Evolutionary conservation across 2,888 invertebrate species (phyloP).

Genomic region (Sylvicola fuscatus): DNA sequence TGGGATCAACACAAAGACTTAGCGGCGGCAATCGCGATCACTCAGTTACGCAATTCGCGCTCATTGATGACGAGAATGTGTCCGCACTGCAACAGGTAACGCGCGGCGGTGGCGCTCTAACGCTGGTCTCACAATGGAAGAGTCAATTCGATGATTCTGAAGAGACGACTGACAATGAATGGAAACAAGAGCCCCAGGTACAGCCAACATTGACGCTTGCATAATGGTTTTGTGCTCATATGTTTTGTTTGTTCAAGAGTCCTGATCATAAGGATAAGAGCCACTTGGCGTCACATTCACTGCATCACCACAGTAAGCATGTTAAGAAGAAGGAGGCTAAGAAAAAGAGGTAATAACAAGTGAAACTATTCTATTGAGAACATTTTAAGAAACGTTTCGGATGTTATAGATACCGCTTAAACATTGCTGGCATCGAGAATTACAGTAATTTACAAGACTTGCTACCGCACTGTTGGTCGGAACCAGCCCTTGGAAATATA

Average conservation of each 20-base stretch:
- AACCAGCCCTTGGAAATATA: conserved; percentile 40
- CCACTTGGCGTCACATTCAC: conserved; percentile 1
- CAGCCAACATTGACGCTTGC: conserved; percentile 1
- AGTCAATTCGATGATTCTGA: conserved; percentile 92
- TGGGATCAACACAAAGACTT: conserved; percentile 11
- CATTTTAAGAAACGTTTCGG: no score
- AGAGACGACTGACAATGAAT: conserved; percentile 84
- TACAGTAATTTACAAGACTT: conserved; percentile 45
- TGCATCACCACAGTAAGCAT: conserved; percentile 1
- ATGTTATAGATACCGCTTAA: conserved; percentile 35
- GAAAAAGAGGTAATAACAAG: conserved; percentile 1
- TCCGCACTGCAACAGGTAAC: conserved; percentile 78
- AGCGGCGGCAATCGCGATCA: conserved; percentile 44
- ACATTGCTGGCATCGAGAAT: conserved; percentile 62
- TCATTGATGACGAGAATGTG: conserved; percentile 84
- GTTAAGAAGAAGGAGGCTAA: conserved; percentile 3
- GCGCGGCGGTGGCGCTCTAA: conserved; percentile 70
- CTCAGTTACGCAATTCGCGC: conserved; percentile 74
- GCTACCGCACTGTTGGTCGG: conserved; percentile 54
- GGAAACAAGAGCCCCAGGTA: conserved; percentile 59
- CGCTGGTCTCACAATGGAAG: conserved; percentile 86
- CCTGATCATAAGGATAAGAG: conserved; percentile 25
- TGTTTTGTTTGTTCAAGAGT: conserved; percentile 13
- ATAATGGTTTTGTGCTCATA: background rate
- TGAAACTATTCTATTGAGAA: no score